Base-by-base conservation (phyloP, 2,797 vertebrate species). In the Cyprinella venusta region DNA sequence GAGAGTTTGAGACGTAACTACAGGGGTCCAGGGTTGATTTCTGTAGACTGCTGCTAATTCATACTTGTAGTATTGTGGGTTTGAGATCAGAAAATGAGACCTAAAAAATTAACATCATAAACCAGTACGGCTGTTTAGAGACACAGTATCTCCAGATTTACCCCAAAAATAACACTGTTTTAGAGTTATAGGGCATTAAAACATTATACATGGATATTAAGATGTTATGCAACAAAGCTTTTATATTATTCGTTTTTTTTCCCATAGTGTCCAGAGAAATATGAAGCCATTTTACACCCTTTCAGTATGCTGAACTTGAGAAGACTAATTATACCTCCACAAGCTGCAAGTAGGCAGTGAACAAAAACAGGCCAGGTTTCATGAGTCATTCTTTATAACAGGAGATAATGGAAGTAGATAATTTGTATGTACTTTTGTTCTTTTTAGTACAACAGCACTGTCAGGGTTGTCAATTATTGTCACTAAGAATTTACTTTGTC, bases 281-380 rank as follows among this genome's bases (percentile, higher is more conserved):
- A 71, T 71, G 54, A 81, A 81, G 21, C 79, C 42, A 72, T 81
- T 81, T 50, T 19, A 26, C 54, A 72, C 54, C 13, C 26, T 50
- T 71, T 71, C 18, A 63, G 56, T 61, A 42, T 59, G 52, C 50
- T 45, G n/a, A 72, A 36, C 56, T 16, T 48, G 13, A 72, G 56
- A 63, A 74, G 61, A 54, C 21, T 65, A 69, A 69, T 56, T 36
- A 45, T 48, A 54, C 69, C 45, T 36, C 68, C 54, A 64, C 13
- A 71, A 24, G 56, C 56, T 38, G 38, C 52, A 71, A 6, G 10
- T 38, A 33, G 30, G 30, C 30, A 40, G 45, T 54, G 21, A 16
- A 81, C 38, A 8, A 81, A 81, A 74, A 50, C 5, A 50, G 42
- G 1, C 2, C 42, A 21, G 8, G 56, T 40, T 36, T 81, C 8